A percentile compares a stretch with the other conserved stretches of the same genome.
These are phyloP conservation scores for Psammodynastes pulverulentus DNA, from an alignment of 2,113 vertebrate genomes.

Conservation along the genomic window DNA sequence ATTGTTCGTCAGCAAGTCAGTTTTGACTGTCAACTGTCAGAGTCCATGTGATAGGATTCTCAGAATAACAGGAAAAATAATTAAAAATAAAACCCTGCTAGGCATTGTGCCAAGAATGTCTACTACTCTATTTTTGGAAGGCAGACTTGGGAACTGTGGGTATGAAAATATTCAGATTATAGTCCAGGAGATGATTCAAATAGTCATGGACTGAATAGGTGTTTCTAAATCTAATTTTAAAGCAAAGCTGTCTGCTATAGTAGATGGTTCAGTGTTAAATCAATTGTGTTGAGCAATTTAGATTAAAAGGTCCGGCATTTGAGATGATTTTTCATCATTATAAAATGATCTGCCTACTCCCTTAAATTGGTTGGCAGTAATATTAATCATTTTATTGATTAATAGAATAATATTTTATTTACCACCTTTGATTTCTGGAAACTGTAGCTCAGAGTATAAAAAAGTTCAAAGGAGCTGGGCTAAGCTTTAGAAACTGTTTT, in stretches of 20 bases:
- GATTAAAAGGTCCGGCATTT: not conserved
- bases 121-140: not conserved
- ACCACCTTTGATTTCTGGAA: not conserved
- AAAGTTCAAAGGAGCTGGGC: not conserved
- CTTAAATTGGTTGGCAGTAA: not conserved
- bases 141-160: not conserved
- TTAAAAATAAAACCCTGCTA: not conserved
- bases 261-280: not conserved
- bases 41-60: not conserved
- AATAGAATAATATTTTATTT: not conserved
- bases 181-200: not conserved
- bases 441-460: not conserved
- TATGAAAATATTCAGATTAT: constrained; percentile 8
- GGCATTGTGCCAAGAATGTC: constrained; percentile 11
- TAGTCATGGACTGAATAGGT: not conserved
- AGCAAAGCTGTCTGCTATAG: not conserved
- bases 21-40: not conserved
- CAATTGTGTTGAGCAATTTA: not conserved
- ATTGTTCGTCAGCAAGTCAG: not conserved
- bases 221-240: not conserved
- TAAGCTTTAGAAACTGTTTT: not conserved
- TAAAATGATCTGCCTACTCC: not conserved
- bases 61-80: not conserved
- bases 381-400: not conserved
- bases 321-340: not conserved